Evolutionary conservation across 1,140 invertebrate species (phyloP).

Genomic region (Cydia strobilella): DNA sequence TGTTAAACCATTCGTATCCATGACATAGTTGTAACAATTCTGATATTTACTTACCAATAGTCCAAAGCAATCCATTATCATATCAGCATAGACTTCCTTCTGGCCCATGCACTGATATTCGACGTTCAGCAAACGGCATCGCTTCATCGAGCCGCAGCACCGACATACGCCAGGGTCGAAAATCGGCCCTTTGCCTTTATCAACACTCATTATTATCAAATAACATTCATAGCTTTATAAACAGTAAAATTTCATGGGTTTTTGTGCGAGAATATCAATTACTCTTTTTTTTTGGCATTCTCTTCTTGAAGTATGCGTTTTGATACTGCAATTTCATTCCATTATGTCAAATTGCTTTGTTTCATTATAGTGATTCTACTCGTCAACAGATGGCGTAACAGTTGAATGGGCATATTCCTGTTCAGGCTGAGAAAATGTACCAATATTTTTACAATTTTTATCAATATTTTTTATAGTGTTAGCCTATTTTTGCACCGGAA

Average conservation of each 20-base stretch:
- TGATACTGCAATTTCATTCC: neutral
- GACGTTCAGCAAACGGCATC: constrained; percentile 63
- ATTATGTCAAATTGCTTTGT: constrained; percentile 16
- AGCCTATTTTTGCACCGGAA: too few species aligned
- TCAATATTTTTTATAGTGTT: too few species aligned
- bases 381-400: constrained; percentile 1
- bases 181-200: constrained; percentile 56
- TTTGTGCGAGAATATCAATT: neutral
- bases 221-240: neutral
- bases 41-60: constrained; percentile 36
- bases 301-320: constrained; percentile 7
- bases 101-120: constrained; percentile 37
- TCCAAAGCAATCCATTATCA: constrained; percentile 44
- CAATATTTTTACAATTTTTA: too few species aligned
- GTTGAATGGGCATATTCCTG: neutral
- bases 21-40: neutral
- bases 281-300: neutral
- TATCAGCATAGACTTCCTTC: constrained; percentile 43
- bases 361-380: neutral
- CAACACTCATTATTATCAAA: constrained; percentile 44
- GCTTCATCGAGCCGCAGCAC: constrained; percentile 67
- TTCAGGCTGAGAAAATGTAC: too few species aligned
- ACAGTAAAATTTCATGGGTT: neutral
- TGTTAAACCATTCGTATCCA: too few species aligned
- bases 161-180: constrained; percentile 62